Percentiles rank a stretch among this genome's conserved stretches.
phyloP scores from a whole-genome alignment of 2,888 invertebrate genomes.

The Meta bourneti region DNA sequence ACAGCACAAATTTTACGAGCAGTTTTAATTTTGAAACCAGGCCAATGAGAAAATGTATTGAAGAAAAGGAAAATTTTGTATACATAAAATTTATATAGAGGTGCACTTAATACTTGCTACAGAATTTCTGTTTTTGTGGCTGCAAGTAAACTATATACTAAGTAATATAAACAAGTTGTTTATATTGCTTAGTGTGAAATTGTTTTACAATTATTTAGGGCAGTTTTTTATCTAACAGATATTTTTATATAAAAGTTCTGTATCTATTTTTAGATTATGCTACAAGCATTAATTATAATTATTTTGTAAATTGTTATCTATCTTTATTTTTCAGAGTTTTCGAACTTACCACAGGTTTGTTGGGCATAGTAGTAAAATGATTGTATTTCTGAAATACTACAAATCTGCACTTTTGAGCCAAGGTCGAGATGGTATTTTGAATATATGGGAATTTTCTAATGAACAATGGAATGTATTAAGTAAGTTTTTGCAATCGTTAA shows the following conservation, averaged over 20 bases:
- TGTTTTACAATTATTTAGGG: no score
- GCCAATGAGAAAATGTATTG: not conserved
- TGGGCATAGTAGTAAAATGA: slow-evolving; percentile 38
- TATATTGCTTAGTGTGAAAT: no score
- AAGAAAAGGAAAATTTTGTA: no score
- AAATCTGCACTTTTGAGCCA: slow-evolving; percentile 57
- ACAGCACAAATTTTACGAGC: no score
- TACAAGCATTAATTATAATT: no score
- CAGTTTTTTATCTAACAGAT: no score
- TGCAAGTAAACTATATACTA: no score
- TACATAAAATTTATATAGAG: not conserved
- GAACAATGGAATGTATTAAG: slow-evolving; percentile 45
- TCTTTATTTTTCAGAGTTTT: slow-evolving; percentile 30
- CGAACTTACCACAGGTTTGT: slow-evolving; percentile 24
- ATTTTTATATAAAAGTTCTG: no score
- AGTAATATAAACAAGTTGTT: no score
- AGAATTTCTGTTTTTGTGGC: not conserved
- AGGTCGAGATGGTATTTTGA: slow-evolving; percentile 58
- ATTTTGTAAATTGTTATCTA: not conserved
- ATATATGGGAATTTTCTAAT: slow-evolving; percentile 52
- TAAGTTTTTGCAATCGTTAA: slow-evolving; percentile 31
- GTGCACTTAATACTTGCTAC: not conserved
- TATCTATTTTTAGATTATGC: no score
- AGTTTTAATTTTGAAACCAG: not conserved
- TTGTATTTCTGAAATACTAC: slow-evolving; percentile 48